phyloP scores from a whole-genome alignment of 1,140 invertebrate species.

The Argopecten irradians region DNA sequence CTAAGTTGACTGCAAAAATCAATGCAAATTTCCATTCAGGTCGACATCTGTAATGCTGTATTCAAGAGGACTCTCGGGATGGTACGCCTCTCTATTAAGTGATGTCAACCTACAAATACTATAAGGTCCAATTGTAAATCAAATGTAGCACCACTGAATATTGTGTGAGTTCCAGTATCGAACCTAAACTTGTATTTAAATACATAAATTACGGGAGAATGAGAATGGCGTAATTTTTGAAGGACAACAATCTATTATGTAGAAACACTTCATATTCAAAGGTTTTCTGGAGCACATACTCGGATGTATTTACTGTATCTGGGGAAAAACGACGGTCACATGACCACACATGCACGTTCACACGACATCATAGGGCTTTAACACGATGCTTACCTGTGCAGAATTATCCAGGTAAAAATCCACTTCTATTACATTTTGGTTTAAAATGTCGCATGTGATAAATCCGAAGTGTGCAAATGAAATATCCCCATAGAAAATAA shows the following conservation, averaged over 20 bases:
- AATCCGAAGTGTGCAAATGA: neutral
- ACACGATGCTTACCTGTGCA: neutral
- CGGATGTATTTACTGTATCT: neutral
- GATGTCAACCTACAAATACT: too few relatives aligned
- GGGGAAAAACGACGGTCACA: neutral
- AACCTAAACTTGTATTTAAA: too few relatives aligned
- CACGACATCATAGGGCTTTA: neutral
- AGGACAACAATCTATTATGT: neutral
- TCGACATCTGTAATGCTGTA: too few relatives aligned
- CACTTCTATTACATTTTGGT: neutral
- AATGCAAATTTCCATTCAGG: too few relatives aligned
- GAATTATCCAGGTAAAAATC: neutral
- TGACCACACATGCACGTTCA: neutral
- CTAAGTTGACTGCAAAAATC: too few relatives aligned
- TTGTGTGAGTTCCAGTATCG: too few relatives aligned
- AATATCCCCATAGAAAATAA: neutral
- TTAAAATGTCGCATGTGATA: neutral
- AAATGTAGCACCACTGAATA: too few relatives aligned
- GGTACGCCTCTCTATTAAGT: too few relatives aligned
- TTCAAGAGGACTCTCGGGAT: too few relatives aligned
- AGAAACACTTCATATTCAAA: neutral
- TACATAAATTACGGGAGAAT: too few relatives aligned
- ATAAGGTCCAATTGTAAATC: too few relatives aligned
- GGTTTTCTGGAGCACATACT: neutral
- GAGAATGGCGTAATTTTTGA: neutral